Evolutionary conservation across 2,888 invertebrate species (phyloP), one percentile per base, ranked within the genome.

Genomic region (Fabriciana adippe): DNA sequence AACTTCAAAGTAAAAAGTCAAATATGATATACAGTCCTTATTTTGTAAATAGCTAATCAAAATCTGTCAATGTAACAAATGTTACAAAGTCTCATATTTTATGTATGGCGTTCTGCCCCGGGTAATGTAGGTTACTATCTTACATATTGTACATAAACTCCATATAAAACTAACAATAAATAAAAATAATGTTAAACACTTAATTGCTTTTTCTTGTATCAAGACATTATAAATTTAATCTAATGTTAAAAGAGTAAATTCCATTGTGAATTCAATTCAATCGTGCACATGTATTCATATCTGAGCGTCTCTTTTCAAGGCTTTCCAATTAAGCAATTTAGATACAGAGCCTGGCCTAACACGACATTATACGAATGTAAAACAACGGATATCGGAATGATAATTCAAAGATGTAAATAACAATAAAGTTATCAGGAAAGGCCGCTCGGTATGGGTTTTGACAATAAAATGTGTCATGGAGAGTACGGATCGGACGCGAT

Each of bases 301-400:
- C 83, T 76, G 78, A 83, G 79, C 80, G 81, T 81, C 84, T 84
- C 85, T 87, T 83, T 81, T 80, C 77, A 77, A 82, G 82, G 83
- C 87, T 91, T 90, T 90, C 89, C 92, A 92, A 92, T 92, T 92
- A 92, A 92, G 92, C 89, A 88, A 91, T 92, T 92, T 90, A 92
- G 92, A 92, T 92, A 92, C 90, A 83, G 79, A 73, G 72, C 80
- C 81, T 83, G 80, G 79, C 81, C 82, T 81, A 85, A 89, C 88
- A 89, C 83, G 84, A 83, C 83, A 84, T 88, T 88, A 89, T 84
- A 85, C 81, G 82, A 86, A 90, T 90, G 90, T 92, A 91, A 91
- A 88, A 91, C 92, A 92, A 89, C 84, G 81, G 83, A 86, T 88
- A 90, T 91, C 89, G 84, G 79, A 82, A 85, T 88, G 89, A 90